Evolutionary conservation across 1,140 invertebrate genomes (phyloP).

Genomic region (Zaprionus taronus): DNA sequence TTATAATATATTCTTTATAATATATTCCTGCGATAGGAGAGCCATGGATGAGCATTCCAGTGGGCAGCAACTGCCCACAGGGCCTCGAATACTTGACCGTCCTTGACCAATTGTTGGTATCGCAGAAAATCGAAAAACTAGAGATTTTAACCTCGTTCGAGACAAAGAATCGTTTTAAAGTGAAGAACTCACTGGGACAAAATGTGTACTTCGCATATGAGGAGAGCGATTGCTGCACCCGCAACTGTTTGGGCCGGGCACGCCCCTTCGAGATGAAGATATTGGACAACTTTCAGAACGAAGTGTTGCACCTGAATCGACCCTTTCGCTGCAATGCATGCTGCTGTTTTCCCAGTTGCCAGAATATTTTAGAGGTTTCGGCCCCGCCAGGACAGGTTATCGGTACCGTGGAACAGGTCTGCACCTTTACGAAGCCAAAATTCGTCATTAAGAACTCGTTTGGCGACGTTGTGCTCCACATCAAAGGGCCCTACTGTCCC

Average conservation of each 20-base stretch:
- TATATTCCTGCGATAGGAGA: slow-evolving; percentile 25
- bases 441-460: slow-evolving; percentile 88
- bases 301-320: slow-evolving; percentile 90
- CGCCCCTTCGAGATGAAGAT: slow-evolving; percentile 94
- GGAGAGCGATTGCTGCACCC: slow-evolving; percentile 90
- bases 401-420: slow-evolving; percentile 90
- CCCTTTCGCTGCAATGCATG: slow-evolving; percentile 89
- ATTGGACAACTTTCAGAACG: slow-evolving; percentile 90
- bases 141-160: slow-evolving; percentile 93
- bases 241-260: slow-evolving; percentile 90
- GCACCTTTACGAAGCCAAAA: slow-evolving; percentile 87
- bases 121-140: slow-evolving; percentile 93
- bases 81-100: slow-evolving; percentile 96
- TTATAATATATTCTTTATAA: background rate
- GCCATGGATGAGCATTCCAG: slow-evolving; percentile 84
- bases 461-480: slow-evolving; percentile 88
- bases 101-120: slow-evolving; percentile 93
- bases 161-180: slow-evolving; percentile 92
- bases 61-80: slow-evolving; percentile 89
- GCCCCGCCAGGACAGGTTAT: slow-evolving; percentile 85
- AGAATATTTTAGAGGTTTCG: slow-evolving; percentile 88
- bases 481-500: slow-evolving; percentile 89
- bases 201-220: slow-evolving; percentile 93
- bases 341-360: slow-evolving; percentile 92
- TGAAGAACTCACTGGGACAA: slow-evolving; percentile 91